Evolutionary conservation across 2,113 vertebrate genomes (phyloP).

Genomic region (Phalacrocorax pelagicus): DNA sequence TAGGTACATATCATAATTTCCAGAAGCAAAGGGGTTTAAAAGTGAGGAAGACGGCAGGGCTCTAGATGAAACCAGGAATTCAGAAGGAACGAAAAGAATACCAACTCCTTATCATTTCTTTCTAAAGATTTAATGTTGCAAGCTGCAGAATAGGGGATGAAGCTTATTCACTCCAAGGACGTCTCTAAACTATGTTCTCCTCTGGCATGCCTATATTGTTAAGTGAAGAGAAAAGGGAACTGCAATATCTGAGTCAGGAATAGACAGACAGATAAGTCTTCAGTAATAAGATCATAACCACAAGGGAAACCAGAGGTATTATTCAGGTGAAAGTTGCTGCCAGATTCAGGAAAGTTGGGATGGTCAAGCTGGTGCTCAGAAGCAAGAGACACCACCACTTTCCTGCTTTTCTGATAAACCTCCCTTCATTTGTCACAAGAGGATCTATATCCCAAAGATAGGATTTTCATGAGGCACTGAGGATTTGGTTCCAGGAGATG

Average conservation of each 20-base stretch:
- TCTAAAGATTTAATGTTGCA: neutral
- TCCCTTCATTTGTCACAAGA: neutral
- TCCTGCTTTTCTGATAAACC: neutral
- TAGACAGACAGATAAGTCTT: neutral
- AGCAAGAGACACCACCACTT: neutral
- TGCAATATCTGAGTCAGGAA: neutral
- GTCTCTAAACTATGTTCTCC: neutral
- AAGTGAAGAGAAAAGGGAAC: neutral
- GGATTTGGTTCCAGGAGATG: neutral
- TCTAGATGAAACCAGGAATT: neutral
- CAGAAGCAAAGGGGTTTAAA: neutral
- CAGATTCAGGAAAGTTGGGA: neutral
- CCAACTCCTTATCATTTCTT: neutral
- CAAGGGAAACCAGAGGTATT: neutral
- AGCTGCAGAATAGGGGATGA: neutral
- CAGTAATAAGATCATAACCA: neutral
- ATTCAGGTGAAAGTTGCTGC: neutral
- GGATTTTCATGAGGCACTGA: neutral
- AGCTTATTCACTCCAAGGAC: neutral
- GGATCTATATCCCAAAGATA: neutral
- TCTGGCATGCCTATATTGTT: neutral
- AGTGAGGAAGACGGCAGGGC: neutral
- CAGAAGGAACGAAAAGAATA: neutral
- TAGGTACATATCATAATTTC: neutral
- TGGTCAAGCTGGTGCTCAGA: neutral